A percentile compares a stretch with the other conserved stretches of the same genome.
Conservation (phyloP, 2,797 vertebrate genomes). For the Falco concolor region DNA sequence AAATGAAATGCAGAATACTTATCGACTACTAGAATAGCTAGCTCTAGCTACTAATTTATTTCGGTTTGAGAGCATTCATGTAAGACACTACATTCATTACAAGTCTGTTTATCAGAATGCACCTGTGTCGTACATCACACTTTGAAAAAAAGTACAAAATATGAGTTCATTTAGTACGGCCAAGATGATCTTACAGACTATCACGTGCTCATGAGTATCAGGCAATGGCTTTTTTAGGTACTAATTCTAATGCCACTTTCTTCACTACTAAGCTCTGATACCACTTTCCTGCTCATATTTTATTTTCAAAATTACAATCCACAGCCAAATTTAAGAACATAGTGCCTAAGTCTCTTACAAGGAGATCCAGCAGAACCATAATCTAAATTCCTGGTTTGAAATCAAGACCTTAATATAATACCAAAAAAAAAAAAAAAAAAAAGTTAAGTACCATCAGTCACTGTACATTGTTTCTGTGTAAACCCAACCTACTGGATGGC, state of each 20-base stretch:
- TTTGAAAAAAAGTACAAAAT: not conserved
- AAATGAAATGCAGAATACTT: not conserved
- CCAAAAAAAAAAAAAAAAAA: no score
- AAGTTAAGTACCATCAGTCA: not conserved
- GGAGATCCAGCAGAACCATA: not conserved
- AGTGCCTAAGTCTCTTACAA: not conserved
- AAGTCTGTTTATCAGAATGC: not conserved
- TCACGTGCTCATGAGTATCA: not conserved
- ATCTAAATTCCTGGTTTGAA: not conserved
- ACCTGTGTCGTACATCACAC: not conserved
- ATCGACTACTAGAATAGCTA: not conserved
- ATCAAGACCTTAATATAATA: not conserved
- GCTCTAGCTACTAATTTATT: not conserved
- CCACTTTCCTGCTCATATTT: not conserved
- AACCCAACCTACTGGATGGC: fast-evolving
- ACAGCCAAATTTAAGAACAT: not conserved
- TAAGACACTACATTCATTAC: not conserved
- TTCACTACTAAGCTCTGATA: not conserved
- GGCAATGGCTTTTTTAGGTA: not conserved
- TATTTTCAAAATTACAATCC: not conserved
- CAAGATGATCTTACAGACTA: not conserved
- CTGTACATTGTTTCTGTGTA: not conserved
- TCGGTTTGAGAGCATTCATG: not conserved
- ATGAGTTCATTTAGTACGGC: not conserved
- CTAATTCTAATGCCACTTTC: not conserved